These are phyloP conservation scores for Pangasius larnaudii DNA, from an alignment of 2,797 vertebrate species.

Conservation along the genomic window DNA sequence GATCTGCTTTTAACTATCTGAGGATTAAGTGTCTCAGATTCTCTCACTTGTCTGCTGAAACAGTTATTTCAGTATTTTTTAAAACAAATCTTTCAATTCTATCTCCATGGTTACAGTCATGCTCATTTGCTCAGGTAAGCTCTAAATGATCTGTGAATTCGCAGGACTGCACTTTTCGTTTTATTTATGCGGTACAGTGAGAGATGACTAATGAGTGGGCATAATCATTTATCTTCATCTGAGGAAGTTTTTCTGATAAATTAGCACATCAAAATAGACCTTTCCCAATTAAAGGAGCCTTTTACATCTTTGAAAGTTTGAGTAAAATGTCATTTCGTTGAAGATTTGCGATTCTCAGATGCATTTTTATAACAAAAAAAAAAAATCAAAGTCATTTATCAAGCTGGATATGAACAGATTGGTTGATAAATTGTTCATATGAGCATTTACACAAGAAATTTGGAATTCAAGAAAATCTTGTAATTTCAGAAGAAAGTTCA, in stretches of 20 bases:
- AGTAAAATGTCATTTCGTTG: not conserved
- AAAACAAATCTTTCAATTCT: not conserved
- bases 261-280: not conserved
- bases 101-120: conserved; percentile 3
- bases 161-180: not conserved
- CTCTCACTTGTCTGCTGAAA: not conserved
- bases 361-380: not conserved
- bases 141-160: conserved; percentile 19
- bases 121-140: not conserved
- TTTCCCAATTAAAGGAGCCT: not conserved
- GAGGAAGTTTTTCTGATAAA: not conserved
- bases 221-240: conserved; percentile 22
- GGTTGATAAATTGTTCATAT: not conserved
- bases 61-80: not conserved
- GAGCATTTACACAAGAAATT: not conserved
- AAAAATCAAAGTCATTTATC: not conserved
- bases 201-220: conserved; percentile 25
- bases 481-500: not conserved
- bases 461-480: not conserved
- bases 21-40: not conserved
- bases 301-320: not conserved
- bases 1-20: not conserved
- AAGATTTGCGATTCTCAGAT: not conserved
- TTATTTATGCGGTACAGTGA: conserved; percentile 2
- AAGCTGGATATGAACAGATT: not conserved